These are phyloP conservation scores for Aegithalos caudatus DNA, from an alignment of 2,113 vertebrate species.

Conservation along the genomic window DNA sequence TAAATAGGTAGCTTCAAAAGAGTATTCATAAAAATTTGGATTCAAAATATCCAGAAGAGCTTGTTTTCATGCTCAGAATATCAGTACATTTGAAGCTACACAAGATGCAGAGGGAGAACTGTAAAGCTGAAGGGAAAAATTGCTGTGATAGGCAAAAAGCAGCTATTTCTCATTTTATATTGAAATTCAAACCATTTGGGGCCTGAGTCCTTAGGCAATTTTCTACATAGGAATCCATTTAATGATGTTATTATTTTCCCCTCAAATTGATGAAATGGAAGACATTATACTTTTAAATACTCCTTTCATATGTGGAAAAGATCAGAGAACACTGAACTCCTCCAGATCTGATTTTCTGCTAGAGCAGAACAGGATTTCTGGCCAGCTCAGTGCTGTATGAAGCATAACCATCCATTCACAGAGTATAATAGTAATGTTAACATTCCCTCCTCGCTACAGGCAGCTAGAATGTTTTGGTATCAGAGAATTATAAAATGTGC, in stretches of 20 bases:
- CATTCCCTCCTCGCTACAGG: not conserved
- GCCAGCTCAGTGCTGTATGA: not conserved
- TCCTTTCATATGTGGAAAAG: constrained; percentile 5
- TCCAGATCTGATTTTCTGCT: constrained; percentile 6
- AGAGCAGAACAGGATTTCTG: not conserved
- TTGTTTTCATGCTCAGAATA: constrained; percentile 14
- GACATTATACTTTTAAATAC: constrained; percentile 51
- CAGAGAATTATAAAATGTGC: not conserved
- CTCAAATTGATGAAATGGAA: constrained; percentile 14
- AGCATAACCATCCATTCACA: not conserved
- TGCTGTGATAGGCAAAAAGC: constrained; percentile 31
- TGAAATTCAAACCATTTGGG: constrained; percentile 40
- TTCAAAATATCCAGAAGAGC: constrained; percentile 17
- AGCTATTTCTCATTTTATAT: constrained; percentile 36
- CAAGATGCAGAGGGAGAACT: not conserved
- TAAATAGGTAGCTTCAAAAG: not conserved
- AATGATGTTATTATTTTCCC: constrained; percentile 41
- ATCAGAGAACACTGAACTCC: not conserved
- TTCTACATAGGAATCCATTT: constrained; percentile 28
- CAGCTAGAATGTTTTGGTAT: not conserved
- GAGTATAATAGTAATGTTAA: no score
- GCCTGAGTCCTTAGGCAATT: constrained; percentile 33
- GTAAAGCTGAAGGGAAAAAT: constrained; percentile 32
- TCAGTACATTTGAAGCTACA: not conserved
- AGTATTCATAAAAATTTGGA: not conserved